phyloP scores from a whole-genome alignment of 1,140 invertebrate genomes.

The Tetramorium alpestre region DNA sequence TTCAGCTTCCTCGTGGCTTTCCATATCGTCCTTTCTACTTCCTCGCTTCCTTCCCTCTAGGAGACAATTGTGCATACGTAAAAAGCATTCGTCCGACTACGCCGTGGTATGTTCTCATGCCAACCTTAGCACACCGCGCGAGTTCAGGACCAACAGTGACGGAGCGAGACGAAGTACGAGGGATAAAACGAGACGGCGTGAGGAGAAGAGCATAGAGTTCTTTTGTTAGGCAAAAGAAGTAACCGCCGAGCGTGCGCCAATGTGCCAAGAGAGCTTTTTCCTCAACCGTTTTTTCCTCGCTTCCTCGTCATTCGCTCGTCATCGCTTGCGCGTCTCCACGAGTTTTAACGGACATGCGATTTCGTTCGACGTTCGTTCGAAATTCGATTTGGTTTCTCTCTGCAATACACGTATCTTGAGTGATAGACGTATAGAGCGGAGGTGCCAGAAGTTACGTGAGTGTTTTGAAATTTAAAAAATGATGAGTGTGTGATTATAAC shows the following conservation, averaged over 20 bases:
- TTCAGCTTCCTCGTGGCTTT: constrained; percentile 49
- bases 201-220: constrained; percentile 50
- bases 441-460: background rate
- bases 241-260: constrained; percentile 69
- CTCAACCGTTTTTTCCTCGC: constrained; percentile 75
- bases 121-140: constrained; percentile 41
- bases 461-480: background rate
- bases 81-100: constrained; percentile 68
- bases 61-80: constrained; percentile 77
- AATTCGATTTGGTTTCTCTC: constrained; percentile 13
- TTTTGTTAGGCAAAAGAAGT: constrained; percentile 80
- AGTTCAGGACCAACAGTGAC: constrained; percentile 61
- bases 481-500: background rate
- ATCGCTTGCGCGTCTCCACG: constrained; percentile 14
- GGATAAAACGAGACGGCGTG: constrained; percentile 23
- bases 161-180: background rate
- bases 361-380: background rate
- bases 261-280: constrained; percentile 63
- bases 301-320: constrained; percentile 57
- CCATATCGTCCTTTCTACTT: constrained; percentile 49
- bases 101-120: constrained; percentile 54
- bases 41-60: constrained; percentile 46
- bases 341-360: constrained; percentile 53
- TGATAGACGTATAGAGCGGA: background rate
- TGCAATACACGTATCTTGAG: background rate